These are phyloP conservation scores for Caenorhabditis remanei DNA, from an alignment of 1,140 invertebrate species.

Conservation along the genomic window DNA sequence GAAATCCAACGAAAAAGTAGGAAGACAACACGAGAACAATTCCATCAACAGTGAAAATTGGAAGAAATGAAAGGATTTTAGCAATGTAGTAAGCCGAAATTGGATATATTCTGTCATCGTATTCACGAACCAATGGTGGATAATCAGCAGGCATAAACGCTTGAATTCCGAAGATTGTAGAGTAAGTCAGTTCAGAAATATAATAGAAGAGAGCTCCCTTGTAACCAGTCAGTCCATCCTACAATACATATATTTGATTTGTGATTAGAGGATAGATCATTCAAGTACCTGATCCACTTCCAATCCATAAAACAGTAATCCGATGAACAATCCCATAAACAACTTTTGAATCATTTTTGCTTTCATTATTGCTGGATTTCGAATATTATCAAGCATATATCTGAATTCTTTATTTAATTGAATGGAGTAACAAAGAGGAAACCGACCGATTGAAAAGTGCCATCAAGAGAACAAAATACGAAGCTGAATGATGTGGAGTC, in stretches of 20 bases:
- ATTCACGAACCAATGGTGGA: constrained; percentile 68
- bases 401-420: constrained; percentile 59
- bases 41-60: constrained; percentile 73
- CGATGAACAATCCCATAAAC: constrained; percentile 76
- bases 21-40: constrained; percentile 67
- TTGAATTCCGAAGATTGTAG: constrained; percentile 63
- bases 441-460: constrained; percentile 25
- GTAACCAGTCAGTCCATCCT: constrained; percentile 77
- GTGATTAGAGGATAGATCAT: neutral
- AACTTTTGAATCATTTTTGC: constrained; percentile 69
- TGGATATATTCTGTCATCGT: constrained; percentile 63
- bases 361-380: constrained; percentile 68
- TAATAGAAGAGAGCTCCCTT: constrained; percentile 78
- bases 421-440: neutral
- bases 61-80: constrained; percentile 70
- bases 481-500: constrained; percentile 30
- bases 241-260: constrained; percentile 64
- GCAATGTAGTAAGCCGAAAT: constrained; percentile 61
- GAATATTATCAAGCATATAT: constrained; percentile 58
- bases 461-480: neutral
- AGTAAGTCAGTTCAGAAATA: constrained; percentile 70
- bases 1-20: constrained; percentile 68
- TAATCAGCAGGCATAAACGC: constrained; percentile 69
- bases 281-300: constrained; percentile 39
- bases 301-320: constrained; percentile 75